A percentile compares a stretch with the other conserved stretches of the same genome.
phyloP scores from a whole-genome alignment of 2,113 vertebrate species.

The Hystrix brachyura region DNA sequence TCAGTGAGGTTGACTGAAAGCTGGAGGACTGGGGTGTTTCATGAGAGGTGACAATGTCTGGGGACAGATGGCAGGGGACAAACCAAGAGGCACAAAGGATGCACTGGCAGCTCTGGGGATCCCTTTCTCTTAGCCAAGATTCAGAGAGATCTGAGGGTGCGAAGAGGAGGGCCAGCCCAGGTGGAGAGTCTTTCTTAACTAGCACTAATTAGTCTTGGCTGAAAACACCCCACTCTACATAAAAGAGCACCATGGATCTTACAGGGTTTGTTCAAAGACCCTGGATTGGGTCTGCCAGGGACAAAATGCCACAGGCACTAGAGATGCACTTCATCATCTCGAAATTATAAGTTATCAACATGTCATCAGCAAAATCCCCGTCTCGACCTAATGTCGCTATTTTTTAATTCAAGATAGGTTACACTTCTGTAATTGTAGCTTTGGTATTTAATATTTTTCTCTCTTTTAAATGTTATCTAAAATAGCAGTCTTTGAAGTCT shows the following conservation, averaged over 20 bases:
- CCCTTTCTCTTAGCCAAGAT: slow-evolving; percentile 39
- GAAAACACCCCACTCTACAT: background rate
- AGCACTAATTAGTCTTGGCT: slow-evolving; percentile 62
- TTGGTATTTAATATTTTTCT: background rate
- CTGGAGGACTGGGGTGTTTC: background rate
- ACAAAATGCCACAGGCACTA: background rate
- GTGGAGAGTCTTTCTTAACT: slow-evolving; percentile 64
- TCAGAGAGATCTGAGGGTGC: slow-evolving; percentile 20
- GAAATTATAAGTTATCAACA: background rate
- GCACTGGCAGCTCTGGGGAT: slow-evolving; percentile 32
- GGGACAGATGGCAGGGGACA: slow-evolving; percentile 58
- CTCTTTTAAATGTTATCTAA: background rate
- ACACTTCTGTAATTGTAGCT: background rate
- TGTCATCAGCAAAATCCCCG: background rate
- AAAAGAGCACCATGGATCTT: background rate
- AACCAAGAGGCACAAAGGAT: slow-evolving; percentile 39
- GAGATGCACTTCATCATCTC: background rate
- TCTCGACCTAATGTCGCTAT: background rate
- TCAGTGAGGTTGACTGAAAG: slow-evolving; percentile 15
- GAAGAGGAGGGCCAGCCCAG: slow-evolving; percentile 48
- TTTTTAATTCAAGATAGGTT: background rate
- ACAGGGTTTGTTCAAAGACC: background rate
- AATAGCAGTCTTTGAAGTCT: slow-evolving; percentile 24
- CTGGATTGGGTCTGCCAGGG: background rate
- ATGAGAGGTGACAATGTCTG: background rate